Conservation (phyloP, 2,113 vertebrate genomes). For the Sus scrofa region T2T-Sscrofa CM000825.6:64166001-64166500, state of each 20-base stretch:
- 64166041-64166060: no score
- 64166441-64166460: no score
- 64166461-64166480: no score
- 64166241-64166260: not conserved
- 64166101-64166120: no score
- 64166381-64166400: not conserved
- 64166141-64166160: not conserved
- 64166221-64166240: not conserved
- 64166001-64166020: no score
- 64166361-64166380: not conserved
- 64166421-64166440: no score
- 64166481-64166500: no score
- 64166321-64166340: not conserved
- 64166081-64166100: no score
- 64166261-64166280: not conserved
- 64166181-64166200: not conserved
- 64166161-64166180: not conserved
- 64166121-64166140: not conserved
- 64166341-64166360: not conserved
- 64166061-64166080: no score
- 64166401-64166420: not conserved
- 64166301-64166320: not conserved
- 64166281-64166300: not conserved
- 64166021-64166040: no score
- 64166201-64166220: not conserved